Conservation (phyloP, 1,140 invertebrate genomes). For the Drosophila athabasca region DNA sequence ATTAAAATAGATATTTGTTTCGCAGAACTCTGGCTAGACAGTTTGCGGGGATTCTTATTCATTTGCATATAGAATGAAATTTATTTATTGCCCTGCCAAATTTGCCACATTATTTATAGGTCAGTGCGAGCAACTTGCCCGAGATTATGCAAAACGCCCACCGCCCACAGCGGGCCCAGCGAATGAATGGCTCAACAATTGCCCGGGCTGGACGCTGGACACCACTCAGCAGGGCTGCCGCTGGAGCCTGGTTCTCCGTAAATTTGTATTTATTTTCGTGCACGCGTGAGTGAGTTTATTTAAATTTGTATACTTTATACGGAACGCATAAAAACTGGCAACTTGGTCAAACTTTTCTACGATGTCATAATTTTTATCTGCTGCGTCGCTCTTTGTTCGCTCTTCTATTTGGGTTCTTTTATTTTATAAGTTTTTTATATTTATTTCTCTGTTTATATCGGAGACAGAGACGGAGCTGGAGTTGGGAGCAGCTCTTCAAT, state of each 20-base stretch:
- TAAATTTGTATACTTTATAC: slow-evolving; percentile 43
- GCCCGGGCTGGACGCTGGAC: slow-evolving; percentile 4
- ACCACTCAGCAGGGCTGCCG: slow-evolving; percentile 1
- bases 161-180: slow-evolving; percentile 9
- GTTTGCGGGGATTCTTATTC: slow-evolving; percentile 20
- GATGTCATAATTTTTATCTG: slow-evolving; percentile 68
- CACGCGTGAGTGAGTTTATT: slow-evolving; percentile 61
- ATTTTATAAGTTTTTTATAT: slow-evolving; percentile 42
- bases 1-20: slow-evolving; percentile 29
- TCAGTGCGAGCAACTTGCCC: slow-evolving; percentile 29
- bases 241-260: slow-evolving; percentile 30
- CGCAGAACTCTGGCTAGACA: background rate
- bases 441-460: slow-evolving; percentile 21
- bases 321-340: slow-evolving; percentile 40
- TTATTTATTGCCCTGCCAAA: slow-evolving; percentile 70
- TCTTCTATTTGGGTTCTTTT: slow-evolving; percentile 24
- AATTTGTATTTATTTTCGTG: slow-evolving; percentile 66
- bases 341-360: slow-evolving; percentile 56
- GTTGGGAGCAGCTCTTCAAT: background rate
- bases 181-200: slow-evolving; percentile 51
- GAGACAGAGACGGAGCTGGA: background rate
- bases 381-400: slow-evolving; percentile 13
- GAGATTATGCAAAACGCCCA: slow-evolving; percentile 56
- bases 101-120: slow-evolving; percentile 73
- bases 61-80: slow-evolving; percentile 68